Conservation (phyloP, 37 sponge, comb jelly and placozoan species). For the Hexactinellida sp. region DNA sequence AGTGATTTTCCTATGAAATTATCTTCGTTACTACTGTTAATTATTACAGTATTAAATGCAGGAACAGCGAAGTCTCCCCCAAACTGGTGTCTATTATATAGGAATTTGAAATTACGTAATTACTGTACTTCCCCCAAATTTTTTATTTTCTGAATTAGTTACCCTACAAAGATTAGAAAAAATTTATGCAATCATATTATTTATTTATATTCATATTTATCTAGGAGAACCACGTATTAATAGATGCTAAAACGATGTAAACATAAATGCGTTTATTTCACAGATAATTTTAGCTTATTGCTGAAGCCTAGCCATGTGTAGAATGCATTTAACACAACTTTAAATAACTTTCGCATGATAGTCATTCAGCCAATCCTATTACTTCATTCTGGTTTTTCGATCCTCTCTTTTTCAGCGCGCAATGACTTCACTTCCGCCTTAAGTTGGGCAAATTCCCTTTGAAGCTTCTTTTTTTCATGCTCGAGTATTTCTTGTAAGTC, state of each 20-base stretch:
- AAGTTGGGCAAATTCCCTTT: background rate
- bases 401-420: background rate
- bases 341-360: background rate
- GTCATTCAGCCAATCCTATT: background rate
- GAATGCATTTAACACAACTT: background rate
- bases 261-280: background rate
- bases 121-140: no score
- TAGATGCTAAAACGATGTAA: background rate
- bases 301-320: background rate
- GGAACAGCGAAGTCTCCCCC: no score
- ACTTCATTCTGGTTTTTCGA: slow-evolving; percentile 6
- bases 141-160: no score
- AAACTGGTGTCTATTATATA: no score
- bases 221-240: background rate
- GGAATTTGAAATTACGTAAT: no score
- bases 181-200: no score
- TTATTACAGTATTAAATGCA: no score
- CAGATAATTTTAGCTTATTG: background rate
- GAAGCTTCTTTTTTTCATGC: background rate
- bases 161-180: no score
- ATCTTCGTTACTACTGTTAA: no score
- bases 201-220: no score
- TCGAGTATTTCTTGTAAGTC: background rate
- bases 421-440: background rate
- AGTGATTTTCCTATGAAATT: no score